Conservation (phyloP, 2,888 invertebrate genomes). For the Invenusta paracnida region DNA sequence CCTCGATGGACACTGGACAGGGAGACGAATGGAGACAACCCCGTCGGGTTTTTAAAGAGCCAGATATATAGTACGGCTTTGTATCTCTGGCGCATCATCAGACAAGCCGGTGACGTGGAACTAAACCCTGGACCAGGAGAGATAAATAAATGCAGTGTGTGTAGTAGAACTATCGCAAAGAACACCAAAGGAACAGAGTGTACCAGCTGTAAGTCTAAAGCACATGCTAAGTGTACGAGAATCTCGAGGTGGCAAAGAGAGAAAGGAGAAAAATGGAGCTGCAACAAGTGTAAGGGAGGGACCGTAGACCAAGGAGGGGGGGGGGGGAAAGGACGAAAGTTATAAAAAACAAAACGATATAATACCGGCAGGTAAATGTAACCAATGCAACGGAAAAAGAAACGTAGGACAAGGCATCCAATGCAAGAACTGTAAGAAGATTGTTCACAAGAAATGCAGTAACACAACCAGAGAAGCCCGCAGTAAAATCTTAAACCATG, state of each 20-base stretch:
- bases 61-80: background rate
- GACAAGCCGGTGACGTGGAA: background rate
- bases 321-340: background rate
- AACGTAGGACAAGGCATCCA: background rate
- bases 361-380: background rate
- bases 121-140: background rate
- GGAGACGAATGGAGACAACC: background rate
- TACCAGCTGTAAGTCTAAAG: no score
- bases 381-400: background rate
- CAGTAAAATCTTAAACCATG: background rate
- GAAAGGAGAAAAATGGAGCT: background rate
- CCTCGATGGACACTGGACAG: background rate
- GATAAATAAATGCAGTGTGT: background rate
- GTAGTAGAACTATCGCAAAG: background rate
- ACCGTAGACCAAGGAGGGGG: background rate
- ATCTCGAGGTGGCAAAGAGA: background rate
- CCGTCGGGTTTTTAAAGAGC: background rate
- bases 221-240: background rate
- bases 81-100: background rate
- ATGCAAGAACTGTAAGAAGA: background rate
- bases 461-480: background rate
- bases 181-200: no score
- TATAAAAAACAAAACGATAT: background rate
- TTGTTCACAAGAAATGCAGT: background rate
- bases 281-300: background rate